phyloP scores from a whole-genome alignment of 2,113 vertebrate genomes.

The Donacobius atricapilla region DNA sequence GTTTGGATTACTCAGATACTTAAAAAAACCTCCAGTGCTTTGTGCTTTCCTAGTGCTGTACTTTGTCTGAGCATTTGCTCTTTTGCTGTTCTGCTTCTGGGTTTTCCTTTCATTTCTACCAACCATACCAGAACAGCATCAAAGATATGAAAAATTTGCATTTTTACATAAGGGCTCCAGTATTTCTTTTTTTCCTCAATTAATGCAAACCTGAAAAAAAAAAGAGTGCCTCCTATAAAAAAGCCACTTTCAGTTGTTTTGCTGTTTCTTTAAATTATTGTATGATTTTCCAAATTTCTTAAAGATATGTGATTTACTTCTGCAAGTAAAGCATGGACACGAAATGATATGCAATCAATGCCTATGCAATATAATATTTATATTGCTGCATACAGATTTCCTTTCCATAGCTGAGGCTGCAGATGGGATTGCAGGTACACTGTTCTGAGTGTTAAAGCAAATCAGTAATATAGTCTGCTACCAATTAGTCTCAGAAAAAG shows the following conservation, averaged over 20 bases:
- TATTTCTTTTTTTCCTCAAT: neutral
- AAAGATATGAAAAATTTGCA: neutral
- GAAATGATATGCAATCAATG: neutral
- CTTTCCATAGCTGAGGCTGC: neutral
- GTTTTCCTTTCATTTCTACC: neutral
- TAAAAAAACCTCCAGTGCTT: neutral
- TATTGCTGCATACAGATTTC: neutral
- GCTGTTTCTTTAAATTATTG: neutral
- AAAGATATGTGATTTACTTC: neutral
- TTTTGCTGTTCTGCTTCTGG: neutral
- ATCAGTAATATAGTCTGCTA: constrained; percentile 23
- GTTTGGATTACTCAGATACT: neutral
- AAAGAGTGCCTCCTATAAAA: neutral
- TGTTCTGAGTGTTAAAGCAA: constrained; percentile 1
- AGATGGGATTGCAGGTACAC: neutral
- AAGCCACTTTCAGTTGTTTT: neutral
- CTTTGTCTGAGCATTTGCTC: neutral
- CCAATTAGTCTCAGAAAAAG: neutral
- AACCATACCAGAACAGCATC: neutral
- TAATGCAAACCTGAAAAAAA: neutral
- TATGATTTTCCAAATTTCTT: neutral
- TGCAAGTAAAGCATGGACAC: neutral
- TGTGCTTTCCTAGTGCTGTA: neutral
- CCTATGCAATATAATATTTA: neutral
- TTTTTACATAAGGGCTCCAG: neutral